phyloP scores from a whole-genome alignment of 2,888 invertebrate genomes.

The Timandra comae region DNA sequence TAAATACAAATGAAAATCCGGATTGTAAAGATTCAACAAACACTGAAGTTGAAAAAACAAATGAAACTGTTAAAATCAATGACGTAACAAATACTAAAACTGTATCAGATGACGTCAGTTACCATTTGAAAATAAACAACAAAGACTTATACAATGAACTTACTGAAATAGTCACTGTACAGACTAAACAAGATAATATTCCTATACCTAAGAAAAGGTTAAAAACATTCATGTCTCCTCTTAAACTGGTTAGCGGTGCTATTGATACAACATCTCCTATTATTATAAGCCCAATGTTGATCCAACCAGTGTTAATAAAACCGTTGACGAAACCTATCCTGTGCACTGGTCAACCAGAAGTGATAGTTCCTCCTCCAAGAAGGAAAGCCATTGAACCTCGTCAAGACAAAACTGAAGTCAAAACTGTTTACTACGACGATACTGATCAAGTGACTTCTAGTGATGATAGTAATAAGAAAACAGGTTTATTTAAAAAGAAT shows the following conservation, averaged over 20 bases:
- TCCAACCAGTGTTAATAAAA: constrained; percentile 54
- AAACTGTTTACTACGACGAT: constrained; percentile 58
- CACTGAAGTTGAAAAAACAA: too few species aligned
- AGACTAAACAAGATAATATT: constrained; percentile 24
- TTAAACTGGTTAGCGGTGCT: constrained; percentile 41
- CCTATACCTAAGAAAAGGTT: constrained; percentile 29
- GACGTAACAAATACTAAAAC: constrained; percentile 16
- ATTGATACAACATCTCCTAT: constrained; percentile 42
- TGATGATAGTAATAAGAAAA: constrained; percentile 21
- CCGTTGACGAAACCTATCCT: constrained; percentile 20
- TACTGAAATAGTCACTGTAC: constrained; percentile 22
- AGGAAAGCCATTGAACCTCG: constrained; percentile 13
- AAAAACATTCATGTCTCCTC: constrained; percentile 47
- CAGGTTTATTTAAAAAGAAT: constrained; percentile 54
- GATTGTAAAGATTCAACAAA: too few species aligned
- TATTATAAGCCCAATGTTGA: constrained; percentile 58
- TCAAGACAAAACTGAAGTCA: constrained; percentile 32
- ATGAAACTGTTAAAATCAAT: too few species aligned
- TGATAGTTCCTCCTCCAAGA: not conserved
- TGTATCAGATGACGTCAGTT: constrained; percentile 51
- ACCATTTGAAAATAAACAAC: constrained; percentile 64
- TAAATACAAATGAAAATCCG: too few species aligned
- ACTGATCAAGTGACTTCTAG: constrained; percentile 48
- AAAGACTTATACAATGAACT: constrained; percentile 37
- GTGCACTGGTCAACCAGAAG: too few species aligned